Evolutionary conservation across 2,797 vertebrate species (phyloP), one percentile per base, ranked within the genome.

Genomic region (Setipinna tenuifilis): DNA sequence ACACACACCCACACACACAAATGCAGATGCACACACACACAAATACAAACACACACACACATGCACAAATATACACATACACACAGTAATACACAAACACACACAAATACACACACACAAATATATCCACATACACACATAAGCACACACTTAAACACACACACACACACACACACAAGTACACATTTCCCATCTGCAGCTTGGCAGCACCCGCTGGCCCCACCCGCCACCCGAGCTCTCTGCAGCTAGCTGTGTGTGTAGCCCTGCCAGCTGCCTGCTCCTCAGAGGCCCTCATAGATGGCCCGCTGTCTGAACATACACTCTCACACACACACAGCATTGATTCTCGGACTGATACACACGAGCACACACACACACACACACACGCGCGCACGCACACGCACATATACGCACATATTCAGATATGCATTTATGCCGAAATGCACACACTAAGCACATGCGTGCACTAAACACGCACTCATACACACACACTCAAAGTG

Each of bases 181-280:
- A 54, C 50, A 54, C 50, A 54, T 54, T 86, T 84, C 85, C 82
- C 89, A 71, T 90, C 82, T 90, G 86, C 84, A 58, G 84, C 89
- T 87, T 91, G 91, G 91, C 91, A 85, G 83, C 44, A 71, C 62
- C 44, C 41, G 83, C 83, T 31, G 83, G 86, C 90, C 86, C 87
- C 88, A 89, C 89, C 89, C 83, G 83, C 87, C 88, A 89, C 89
- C 89, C 83, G 83, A 87, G 83, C 86, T 87, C 81, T 86, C 85
- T 86, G 81, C 83, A 83, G 85, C 88, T 90, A 89, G 90, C 91
- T 91, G 84, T 87, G 83, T 89, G 83, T 23, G 61, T 71, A 54
- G 83, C 54, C 10, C 84, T 88, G 87, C 91, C 90, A 91, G 89
- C 86, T 87, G 89, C 83, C 87, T 88, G 84, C 82, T 90, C 87